These are phyloP conservation scores for Anguilla megastoma DNA, from an alignment of 2,797 vertebrate genomes.

Conservation along the genomic window DNA sequence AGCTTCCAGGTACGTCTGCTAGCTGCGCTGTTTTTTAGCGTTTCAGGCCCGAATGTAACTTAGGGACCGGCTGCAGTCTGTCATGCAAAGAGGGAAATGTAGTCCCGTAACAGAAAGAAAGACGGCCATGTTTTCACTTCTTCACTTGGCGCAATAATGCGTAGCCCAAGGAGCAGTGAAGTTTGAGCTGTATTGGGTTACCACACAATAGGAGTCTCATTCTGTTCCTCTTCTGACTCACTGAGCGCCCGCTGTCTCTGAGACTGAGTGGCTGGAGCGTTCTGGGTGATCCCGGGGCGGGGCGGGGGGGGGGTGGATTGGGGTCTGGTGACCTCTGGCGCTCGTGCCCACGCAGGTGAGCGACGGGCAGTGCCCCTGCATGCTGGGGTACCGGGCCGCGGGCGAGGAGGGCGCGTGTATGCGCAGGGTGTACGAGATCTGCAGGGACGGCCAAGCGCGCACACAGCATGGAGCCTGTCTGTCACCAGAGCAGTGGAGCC, in stretches of 20 bases:
- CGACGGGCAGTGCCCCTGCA: constrained; percentile 78
- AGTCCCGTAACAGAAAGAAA: background rate
- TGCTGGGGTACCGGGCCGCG: constrained; percentile 65
- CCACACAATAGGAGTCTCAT: background rate
- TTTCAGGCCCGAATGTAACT: background rate
- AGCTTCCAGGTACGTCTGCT: constrained; percentile 79
- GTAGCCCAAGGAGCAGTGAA: background rate
- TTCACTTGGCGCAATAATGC: background rate
- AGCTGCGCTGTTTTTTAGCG: background rate
- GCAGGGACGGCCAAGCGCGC: constrained; percentile 67
- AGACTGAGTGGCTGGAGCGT: constrained; percentile 1
- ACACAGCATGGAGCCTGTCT: constrained; percentile 84
- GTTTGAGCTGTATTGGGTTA: background rate
- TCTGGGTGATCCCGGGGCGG: background rate
- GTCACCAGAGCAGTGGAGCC: constrained; percentile 75
- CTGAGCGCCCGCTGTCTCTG: too few species aligned
- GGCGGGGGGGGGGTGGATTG: background rate
- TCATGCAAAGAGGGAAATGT: background rate
- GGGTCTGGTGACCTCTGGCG: constrained; percentile 51
- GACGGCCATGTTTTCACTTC: background rate
- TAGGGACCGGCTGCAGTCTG: background rate
- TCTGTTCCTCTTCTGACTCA: background rate
- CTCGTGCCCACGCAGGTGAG: constrained; percentile 71
- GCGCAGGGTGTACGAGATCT: constrained; percentile 67
- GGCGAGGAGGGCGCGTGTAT: constrained; percentile 63